Evolutionary conservation across 2,797 vertebrate species (phyloP), one percentile per base, ranked within the genome.

Genomic region (Phaenicophaeus curvirostris): DNA sequence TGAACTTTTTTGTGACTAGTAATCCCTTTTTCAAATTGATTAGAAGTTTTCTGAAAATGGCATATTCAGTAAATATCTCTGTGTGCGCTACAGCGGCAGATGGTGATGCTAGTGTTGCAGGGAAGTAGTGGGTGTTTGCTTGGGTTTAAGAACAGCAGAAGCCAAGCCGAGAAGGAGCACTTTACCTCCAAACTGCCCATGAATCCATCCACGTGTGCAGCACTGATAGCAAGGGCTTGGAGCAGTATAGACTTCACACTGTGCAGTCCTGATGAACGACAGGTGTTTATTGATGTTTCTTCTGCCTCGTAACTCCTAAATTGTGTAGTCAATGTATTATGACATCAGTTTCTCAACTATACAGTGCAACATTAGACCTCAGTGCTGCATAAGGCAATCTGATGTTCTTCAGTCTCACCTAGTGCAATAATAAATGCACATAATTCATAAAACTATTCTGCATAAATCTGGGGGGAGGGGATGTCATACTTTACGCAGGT

Each of bases 1-100:
- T 95, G 83, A 95, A 80, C 85, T 83, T 90, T 96, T 88, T 82
- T 75, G 83, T 94, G 78, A 94, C 68, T 90, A 90, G 89, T 87
- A 88, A 81, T 80, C 30, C 62, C 48, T 85, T 89, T 79, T 93
- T 93, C 85, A 92, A 73, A 93, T 65, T 76, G 87, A 80, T 82
- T 93, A 77, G 57, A 93, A 25, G 8, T 86, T 83, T 91, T 94
- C 85, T 91, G 75, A 93, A 95, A 96, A 61, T 54, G 25, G 46
- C 76, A 33, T 77, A 65, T 86, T 58, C 13, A 11, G 6, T 58
- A 66, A 42, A 62, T 4, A 7, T 83, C 83, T 72, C 7, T 44
- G 17, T 5, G 2, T 15, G 12, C 48, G 31, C 51, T 75, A 4
- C 53, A 13, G 55, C 0, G 0, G 6, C 39, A 62, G 81, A 31